Percentiles rank a stretch among this genome's conserved stretches.
Conservation (phyloP, 2,888 invertebrate genomes). For the Papilio demoleus region DNA sequence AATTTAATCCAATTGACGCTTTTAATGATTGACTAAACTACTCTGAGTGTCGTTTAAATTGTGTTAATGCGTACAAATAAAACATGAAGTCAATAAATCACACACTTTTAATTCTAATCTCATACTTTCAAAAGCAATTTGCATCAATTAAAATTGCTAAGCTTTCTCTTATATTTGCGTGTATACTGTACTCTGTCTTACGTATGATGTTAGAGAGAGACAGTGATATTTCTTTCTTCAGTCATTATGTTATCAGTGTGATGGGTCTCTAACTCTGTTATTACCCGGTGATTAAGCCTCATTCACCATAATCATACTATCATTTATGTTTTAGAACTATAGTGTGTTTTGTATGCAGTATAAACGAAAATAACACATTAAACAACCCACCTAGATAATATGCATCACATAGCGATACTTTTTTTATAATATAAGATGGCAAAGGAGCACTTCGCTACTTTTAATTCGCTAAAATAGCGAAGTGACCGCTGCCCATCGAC, state of each 20-base stretch:
- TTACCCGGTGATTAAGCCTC: constrained; percentile 80
- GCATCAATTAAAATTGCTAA: constrained; percentile 40
- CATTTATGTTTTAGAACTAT: constrained; percentile 80
- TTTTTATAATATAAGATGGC: no score
- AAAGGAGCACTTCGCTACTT: no score
- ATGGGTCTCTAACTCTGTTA: constrained; percentile 70
- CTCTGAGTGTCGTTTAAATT: no score
- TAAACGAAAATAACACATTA: constrained; percentile 50
- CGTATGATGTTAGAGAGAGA: constrained; percentile 40
- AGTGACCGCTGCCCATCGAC: no score
- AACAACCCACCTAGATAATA: no score
- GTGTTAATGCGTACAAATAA: not conserved
- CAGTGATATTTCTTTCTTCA: constrained; percentile 55
- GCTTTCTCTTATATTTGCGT: constrained; percentile 55
- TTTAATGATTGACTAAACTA: no score
- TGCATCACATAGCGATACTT: no score
- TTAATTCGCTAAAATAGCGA: no score
- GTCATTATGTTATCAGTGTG: constrained; percentile 77
- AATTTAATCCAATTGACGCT: no score
- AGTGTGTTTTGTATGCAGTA: constrained; percentile 75
- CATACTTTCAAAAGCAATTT: constrained; percentile 40
- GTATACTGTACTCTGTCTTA: constrained; percentile 46
- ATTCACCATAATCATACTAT: constrained; percentile 81
- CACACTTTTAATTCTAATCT: constrained; percentile 1
- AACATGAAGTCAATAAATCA: constrained; percentile 18